phyloP scores from a whole-genome alignment of 2,888 invertebrate genomes.

The Ochropleura plecta region DNA sequence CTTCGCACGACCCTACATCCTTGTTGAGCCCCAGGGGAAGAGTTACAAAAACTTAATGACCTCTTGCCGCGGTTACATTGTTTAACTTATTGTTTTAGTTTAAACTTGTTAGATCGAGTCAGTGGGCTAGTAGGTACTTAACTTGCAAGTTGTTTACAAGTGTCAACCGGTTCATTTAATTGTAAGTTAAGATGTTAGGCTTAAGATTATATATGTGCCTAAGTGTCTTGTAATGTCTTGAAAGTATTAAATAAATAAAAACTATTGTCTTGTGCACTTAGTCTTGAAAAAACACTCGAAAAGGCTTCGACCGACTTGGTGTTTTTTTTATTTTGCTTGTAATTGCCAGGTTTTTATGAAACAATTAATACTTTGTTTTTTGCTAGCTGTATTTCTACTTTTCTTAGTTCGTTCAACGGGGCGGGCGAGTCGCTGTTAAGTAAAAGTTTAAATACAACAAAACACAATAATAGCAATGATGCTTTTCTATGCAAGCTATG shows the following conservation, averaged over 20 bases:
- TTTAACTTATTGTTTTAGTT: conserved; percentile 72
- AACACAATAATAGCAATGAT: not conserved
- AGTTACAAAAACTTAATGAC: conserved; percentile 84
- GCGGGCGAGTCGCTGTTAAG: not conserved
- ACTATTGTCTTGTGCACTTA: too few species aligned
- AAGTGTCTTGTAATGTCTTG: too few species aligned
- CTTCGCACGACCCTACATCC: conserved; percentile 83
- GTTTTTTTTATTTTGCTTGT: too few species aligned
- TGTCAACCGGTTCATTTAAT: conserved; percentile 28
- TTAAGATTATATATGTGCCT: not conserved
- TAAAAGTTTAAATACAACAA: not conserved
- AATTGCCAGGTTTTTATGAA: too few species aligned
- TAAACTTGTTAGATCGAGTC: conserved; percentile 55
- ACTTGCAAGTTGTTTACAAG: conserved; percentile 39
- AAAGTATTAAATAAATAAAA: too few species aligned
- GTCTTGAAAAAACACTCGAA: too few species aligned
- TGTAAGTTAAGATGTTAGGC: conserved; percentile 16
- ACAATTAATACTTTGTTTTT: too few species aligned
- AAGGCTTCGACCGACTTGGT: too few species aligned
- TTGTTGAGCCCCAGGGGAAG: conserved; percentile 79
- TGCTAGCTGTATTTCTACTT: too few species aligned
- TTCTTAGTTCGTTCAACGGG: too few species aligned
- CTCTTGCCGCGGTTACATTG: conserved; percentile 74
- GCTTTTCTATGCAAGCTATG: not conserved
- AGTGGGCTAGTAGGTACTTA: conserved; percentile 22